These are phyloP conservation scores for Balanococcus diminutus DNA, from an alignment of 2,888 invertebrate genomes.

Conservation along the genomic window DNA sequence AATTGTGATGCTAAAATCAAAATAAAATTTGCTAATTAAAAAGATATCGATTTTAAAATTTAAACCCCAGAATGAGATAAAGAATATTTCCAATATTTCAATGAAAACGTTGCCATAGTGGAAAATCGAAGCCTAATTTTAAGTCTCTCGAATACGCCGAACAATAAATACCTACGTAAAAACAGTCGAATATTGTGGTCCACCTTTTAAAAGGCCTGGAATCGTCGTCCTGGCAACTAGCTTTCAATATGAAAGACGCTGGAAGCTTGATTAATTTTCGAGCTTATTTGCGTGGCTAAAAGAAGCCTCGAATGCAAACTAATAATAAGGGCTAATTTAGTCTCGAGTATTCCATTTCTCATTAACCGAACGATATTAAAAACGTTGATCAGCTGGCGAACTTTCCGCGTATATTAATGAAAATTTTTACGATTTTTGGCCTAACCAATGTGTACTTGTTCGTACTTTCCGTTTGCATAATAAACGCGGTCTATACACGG, in stretches of 20 bases:
- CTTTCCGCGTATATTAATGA: not conserved
- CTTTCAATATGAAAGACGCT: not conserved
- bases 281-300: not conserved
- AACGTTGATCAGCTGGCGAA: not conserved
- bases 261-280: not conserved
- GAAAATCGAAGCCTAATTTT: too few relatives aligned
- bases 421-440: conserved; percentile 5
- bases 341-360: not conserved
- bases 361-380: not conserved
- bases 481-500: not conserved
- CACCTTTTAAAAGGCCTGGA: not conserved
- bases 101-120: too few relatives aligned
- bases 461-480: not conserved
- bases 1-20: not conserved
- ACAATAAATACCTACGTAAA: not conserved
- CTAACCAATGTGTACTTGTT: not conserved
- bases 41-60: too few relatives aligned
- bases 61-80: too few relatives aligned
- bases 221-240: not conserved
- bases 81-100: too few relatives aligned
- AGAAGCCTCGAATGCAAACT: not conserved
- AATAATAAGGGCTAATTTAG: not conserved
- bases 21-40: too few relatives aligned
- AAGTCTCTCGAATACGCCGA: not conserved
- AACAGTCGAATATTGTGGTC: not conserved